Percentiles rank a stretch among this genome's conserved stretches.
phyloP scores from a whole-genome alignment of 30 jellyfish, hydroid and myxozoan genomes.

The Euphysa ruthae region DNA sequence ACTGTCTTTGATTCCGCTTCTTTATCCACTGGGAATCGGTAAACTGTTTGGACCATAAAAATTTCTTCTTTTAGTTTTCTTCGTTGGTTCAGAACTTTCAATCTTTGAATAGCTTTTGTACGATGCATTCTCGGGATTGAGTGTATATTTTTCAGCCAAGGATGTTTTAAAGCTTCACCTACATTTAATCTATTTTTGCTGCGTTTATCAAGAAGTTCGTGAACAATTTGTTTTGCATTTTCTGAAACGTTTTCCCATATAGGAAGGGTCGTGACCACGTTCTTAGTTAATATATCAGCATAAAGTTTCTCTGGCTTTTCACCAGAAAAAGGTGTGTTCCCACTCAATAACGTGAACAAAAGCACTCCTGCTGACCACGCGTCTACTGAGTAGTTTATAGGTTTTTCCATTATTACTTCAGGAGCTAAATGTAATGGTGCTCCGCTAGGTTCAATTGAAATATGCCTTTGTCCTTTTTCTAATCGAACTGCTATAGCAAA shows the following conservation, averaged over 20 bases:
- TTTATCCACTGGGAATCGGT: slow-evolving; percentile 5
- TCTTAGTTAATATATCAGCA: slow-evolving; percentile 38
- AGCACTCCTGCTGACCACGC: slow-evolving; percentile 67
- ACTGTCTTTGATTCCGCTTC: too few species aligned
- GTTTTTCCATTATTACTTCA: slow-evolving; percentile 30
- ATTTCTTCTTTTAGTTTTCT: slow-evolving; percentile 8
- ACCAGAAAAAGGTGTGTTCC: slow-evolving; percentile 65
- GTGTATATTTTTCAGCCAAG: slow-evolving; percentile 52
- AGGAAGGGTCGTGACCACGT: slow-evolving; percentile 38
- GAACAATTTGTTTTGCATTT: slow-evolving; percentile 43
- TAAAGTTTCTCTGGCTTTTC: slow-evolving; percentile 33
- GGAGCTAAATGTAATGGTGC: slow-evolving; percentile 45
- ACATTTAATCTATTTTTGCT: slow-evolving; percentile 39
- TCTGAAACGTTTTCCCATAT: slow-evolving; percentile 64
- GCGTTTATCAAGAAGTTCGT: slow-evolving; percentile 38
- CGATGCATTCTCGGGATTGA: slow-evolving; percentile 29
- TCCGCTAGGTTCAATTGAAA: slow-evolving; percentile 27
- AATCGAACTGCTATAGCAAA: slow-evolving; percentile 42
- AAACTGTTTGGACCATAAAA: slow-evolving; percentile 13
- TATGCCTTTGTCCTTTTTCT: slow-evolving; percentile 5
- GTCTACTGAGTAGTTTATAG: slow-evolving; percentile 34
- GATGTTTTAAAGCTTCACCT: slow-evolving; percentile 38
- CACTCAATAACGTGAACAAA: slow-evolving; percentile 43
- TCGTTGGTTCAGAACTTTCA: slow-evolving; percentile 17
- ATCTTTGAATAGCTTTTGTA: neutral